A percentile compares a stretch with the other conserved stretches of the same genome.
These are phyloP conservation scores for Mormyrus hasselquistii DNA, from an alignment of 2,797 vertebrate genomes.

Conservation along the genomic window DNA sequence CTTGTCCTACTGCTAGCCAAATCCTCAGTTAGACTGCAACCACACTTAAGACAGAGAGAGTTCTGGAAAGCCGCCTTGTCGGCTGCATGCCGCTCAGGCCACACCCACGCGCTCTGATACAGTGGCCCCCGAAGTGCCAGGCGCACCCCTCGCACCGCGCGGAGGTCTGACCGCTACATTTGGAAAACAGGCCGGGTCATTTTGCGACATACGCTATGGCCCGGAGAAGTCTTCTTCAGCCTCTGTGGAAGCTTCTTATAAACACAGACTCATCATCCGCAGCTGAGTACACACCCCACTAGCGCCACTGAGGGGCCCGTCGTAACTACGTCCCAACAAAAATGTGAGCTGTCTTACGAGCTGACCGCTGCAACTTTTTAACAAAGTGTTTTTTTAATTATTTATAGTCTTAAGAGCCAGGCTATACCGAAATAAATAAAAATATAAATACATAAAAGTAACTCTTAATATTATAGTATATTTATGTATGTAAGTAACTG, in stretches of 20 bases:
- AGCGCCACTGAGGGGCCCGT: background rate
- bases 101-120: background rate
- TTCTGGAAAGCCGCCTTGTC: background rate
- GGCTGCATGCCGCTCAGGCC: background rate
- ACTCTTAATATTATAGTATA: background rate
- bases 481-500: conserved; percentile 6
- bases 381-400: background rate
- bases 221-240: background rate
- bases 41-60: background rate
- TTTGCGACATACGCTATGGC: background rate
- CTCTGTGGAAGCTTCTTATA: background rate
- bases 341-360: background rate
- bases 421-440: background rate
- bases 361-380: background rate
- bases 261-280: background rate
- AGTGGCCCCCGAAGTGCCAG: background rate
- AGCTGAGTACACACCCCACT: background rate
- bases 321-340: background rate
- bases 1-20: background rate
- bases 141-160: background rate
- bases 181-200: background rate
- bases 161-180: background rate
- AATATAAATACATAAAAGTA: conserved; percentile 2
- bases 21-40: background rate
- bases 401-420: background rate